Conservation (phyloP, 2,888 invertebrate genomes). For the Brassicogethes aeneus region DNA sequence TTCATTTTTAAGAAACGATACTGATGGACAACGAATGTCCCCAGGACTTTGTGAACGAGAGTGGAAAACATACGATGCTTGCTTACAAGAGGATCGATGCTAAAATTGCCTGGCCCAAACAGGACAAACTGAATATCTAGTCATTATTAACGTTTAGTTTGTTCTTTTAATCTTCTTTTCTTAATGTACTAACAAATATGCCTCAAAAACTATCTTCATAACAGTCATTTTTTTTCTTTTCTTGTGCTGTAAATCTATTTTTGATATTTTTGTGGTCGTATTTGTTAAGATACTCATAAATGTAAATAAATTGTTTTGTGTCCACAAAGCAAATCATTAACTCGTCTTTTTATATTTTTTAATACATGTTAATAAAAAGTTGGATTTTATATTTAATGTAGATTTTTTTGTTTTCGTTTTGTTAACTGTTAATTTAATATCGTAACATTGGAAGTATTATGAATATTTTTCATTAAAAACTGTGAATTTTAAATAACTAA, state of each 20-base stretch:
- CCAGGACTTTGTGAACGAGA: slow-evolving; percentile 70
- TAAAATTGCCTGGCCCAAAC: slow-evolving; percentile 92
- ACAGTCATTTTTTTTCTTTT: slow-evolving; percentile 5
- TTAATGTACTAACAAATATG: neutral
- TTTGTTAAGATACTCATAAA: neutral
- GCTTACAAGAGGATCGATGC: slow-evolving; percentile 94
- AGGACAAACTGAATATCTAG: slow-evolving; percentile 34
- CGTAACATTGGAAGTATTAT: slow-evolving; percentile 11
- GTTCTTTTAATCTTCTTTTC: slow-evolving; percentile 2
- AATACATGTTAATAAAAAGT: slow-evolving; percentile 24
- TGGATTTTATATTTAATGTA: too few relatives aligned
- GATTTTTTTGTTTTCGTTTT: slow-evolving; percentile 14
- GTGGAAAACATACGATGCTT: slow-evolving; percentile 76
- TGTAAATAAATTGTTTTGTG: slow-evolving; percentile 8
- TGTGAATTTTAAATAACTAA: slow-evolving; percentile 20
- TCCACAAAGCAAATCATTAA: slow-evolving; percentile 14
- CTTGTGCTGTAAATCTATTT: slow-evolving; percentile 5
- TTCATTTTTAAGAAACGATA: slow-evolving; percentile 61
- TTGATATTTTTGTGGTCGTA: slow-evolving; percentile 1
- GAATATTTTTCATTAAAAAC: slow-evolving; percentile 12
- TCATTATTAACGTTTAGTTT: slow-evolving; percentile 17
- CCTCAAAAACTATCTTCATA: neutral
- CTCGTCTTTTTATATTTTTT: slow-evolving; percentile 23
- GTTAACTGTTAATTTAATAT: slow-evolving; percentile 16
- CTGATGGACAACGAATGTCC: slow-evolving; percentile 85